Base-by-base conservation (phyloP, 2,113 vertebrate species). In the Cynocephalus volans region DNA sequence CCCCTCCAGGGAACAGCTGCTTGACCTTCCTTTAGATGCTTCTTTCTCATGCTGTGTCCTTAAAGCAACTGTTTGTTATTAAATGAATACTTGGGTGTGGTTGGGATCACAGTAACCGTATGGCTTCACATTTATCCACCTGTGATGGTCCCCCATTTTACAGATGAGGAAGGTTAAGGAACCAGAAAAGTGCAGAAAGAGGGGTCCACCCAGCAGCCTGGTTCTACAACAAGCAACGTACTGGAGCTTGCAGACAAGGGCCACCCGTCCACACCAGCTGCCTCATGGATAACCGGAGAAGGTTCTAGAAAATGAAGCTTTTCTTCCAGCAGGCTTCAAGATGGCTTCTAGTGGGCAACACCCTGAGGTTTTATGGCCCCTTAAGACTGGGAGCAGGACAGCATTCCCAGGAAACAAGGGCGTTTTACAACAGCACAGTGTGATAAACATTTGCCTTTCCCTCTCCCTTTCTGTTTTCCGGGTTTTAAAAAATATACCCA, bases 111-210 rank as follows among this genome's bases (percentile, higher is more conserved):
- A 0, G 18, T 9, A 0, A 7, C 33, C 6, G 33, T 15, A 19
- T 2, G 41, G 56, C 5, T 1, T 65, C 45, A 2, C 9, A 0
- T 7, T 6, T 7, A 0, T 26, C 12, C 0, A 0, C 10, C 18
- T 6, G 0, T 7, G 14, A 8, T 23, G 50, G 64, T 0, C 9
- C 73, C 60, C 77, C 14, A 10, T 6, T 0, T 72, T 21, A n/a
- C 48, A 65, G 90, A 17, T 10, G 26, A 75, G n/a, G 62, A 28
- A 11, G 1, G 31, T 17, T 19, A 9, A 21, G 26, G 21, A 2
- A 7, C 33, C 28, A 1, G 52, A 26, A 36, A 77, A 14, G 0
- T 12, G 41, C n/a, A 14, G 72, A 24, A 31, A 85, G 45, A 41
- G 6, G 41, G 26, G 58, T 3, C 8, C n/a, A 1, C 23, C 21